phyloP scores from a whole-genome alignment of 2,888 invertebrate genomes.

The Caenorhabditis wallacei region DNA sequence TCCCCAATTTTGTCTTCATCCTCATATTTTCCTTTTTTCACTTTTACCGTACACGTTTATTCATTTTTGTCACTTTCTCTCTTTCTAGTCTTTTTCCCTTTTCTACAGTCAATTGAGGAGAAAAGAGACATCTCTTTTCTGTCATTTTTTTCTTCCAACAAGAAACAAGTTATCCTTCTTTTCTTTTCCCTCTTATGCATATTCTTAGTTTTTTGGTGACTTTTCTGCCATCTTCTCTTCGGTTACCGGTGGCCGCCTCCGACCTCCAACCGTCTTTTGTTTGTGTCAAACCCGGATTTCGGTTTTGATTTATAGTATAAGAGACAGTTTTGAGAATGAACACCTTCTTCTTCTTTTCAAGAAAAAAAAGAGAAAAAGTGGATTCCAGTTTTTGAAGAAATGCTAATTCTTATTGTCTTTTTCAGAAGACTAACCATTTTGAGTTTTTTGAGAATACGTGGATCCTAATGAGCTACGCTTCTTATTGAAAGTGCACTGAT shows the following conservation, averaged over 20 bases:
- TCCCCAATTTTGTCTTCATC: conserved; percentile 35
- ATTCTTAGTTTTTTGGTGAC: conserved; percentile 25
- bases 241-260: conserved; percentile 8
- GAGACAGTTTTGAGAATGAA: conserved; percentile 60
- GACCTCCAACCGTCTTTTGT: conserved; percentile 51
- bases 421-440: conserved; percentile 4
- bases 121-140: conserved; percentile 29
- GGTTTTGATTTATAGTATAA: conserved; percentile 61
- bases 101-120: conserved; percentile 64
- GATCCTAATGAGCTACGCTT: neutral
- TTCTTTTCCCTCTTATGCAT: conserved; percentile 32
- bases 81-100: conserved; percentile 2
- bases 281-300: conserved; percentile 48
- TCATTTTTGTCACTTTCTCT: conserved; percentile 63
- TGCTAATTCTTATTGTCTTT: neutral
- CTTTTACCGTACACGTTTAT: conserved; percentile 65
- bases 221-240: conserved; percentile 36
- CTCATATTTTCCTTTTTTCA: conserved; percentile 26
- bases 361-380: neutral
- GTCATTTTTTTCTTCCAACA: conserved; percentile 10
- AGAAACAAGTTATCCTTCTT: conserved; percentile 55
- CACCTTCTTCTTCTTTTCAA: neutral
- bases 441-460: neutral
- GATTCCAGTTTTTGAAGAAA: conserved; percentile 38
- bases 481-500: neutral